These are phyloP conservation scores for Betta splendens DNA, from an alignment of 2,797 vertebrate species.

Conservation along the genomic window DNA sequence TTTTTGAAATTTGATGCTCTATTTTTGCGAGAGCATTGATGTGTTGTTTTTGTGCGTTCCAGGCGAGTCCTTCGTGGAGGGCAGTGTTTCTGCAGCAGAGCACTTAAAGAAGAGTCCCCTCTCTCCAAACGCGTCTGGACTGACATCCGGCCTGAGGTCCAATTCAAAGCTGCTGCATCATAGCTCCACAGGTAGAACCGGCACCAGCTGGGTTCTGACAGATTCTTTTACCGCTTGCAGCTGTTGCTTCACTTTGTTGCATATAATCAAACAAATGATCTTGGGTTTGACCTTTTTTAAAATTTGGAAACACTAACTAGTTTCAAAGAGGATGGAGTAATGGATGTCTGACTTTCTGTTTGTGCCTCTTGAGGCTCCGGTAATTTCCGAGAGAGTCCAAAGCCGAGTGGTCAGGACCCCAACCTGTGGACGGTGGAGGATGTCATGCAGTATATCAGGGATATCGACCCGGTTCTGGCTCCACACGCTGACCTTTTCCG, in stretches of 20 bases:
- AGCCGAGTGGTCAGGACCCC: slow-evolving; percentile 85
- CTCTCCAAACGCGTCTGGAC: slow-evolving; percentile 78
- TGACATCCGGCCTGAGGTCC: slow-evolving; percentile 58
- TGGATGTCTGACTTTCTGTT: slow-evolving; percentile 2
- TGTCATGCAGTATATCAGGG: slow-evolving; percentile 95
- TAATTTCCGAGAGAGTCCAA: slow-evolving; percentile 81
- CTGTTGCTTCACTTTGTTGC: too few relatives aligned
- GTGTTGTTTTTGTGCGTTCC: slow-evolving; percentile 18
- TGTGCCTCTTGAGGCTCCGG: slow-evolving; percentile 79
- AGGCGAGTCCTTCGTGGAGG: slow-evolving; percentile 88
- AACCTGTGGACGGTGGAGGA: slow-evolving; percentile 94
- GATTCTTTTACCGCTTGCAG: too few relatives aligned
- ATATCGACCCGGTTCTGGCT: slow-evolving; percentile 93
- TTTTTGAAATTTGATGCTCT: too few relatives aligned
- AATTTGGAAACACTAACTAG: too few relatives aligned
- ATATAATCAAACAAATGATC: too few relatives aligned
- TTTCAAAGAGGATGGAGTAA: too few relatives aligned
- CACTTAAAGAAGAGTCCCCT: slow-evolving; percentile 86
- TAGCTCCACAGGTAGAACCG: slow-evolving; percentile 71
- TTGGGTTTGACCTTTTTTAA: too few relatives aligned
- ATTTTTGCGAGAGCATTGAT: neutral
- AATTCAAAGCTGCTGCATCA: slow-evolving; percentile 71
- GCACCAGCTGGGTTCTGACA: too few relatives aligned
- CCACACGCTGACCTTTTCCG: slow-evolving; percentile 96
- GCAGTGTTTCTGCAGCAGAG: slow-evolving; percentile 79